These are phyloP conservation scores for Clarias batrachus DNA, from an alignment of 2,113 vertebrate species.

Conservation along the genomic window DNA sequence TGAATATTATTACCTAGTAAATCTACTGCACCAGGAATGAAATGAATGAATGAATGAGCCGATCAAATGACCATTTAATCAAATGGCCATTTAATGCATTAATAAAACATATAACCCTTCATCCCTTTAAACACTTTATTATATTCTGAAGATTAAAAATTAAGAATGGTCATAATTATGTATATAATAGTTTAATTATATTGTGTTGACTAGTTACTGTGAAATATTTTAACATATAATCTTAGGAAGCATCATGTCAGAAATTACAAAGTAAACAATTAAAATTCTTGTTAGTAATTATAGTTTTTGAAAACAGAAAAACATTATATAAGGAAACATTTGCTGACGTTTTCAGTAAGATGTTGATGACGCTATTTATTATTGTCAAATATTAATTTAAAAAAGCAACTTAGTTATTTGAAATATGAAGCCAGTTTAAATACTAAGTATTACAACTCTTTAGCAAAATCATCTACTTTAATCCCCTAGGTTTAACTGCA, in stretches of 20 bases:
- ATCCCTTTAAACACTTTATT: constrained; percentile 55
- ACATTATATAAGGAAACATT: constrained; percentile 10
- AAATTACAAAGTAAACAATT: constrained; percentile 31
- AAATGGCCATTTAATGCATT: background rate
- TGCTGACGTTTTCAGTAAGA: constrained; percentile 48
- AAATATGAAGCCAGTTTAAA: constrained; percentile 64
- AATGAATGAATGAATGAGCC: background rate
- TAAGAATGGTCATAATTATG: constrained; percentile 21
- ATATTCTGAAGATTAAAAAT: constrained; percentile 37
- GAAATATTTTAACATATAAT: constrained; percentile 33
- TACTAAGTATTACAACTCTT: constrained; percentile 40
- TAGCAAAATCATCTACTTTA: constrained; percentile 34
- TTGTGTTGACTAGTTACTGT: background rate
- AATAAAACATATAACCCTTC: constrained; percentile 28
- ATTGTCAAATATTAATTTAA: constrained; percentile 66
- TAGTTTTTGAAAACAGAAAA: constrained; percentile 55
- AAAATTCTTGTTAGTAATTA: constrained; percentile 32
- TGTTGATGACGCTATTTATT: constrained; percentile 73
- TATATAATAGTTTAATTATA: constrained; percentile 5
- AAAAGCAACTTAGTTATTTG: constrained; percentile 62
- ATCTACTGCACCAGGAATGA: background rate
- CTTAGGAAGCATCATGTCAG: constrained; percentile 35
- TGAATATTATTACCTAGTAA: background rate
- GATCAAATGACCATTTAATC: background rate
- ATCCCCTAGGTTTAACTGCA: constrained; percentile 33